Conservation (phyloP, 2,888 invertebrate genomes). For the Thecocarcelia acutangulata region DNA sequence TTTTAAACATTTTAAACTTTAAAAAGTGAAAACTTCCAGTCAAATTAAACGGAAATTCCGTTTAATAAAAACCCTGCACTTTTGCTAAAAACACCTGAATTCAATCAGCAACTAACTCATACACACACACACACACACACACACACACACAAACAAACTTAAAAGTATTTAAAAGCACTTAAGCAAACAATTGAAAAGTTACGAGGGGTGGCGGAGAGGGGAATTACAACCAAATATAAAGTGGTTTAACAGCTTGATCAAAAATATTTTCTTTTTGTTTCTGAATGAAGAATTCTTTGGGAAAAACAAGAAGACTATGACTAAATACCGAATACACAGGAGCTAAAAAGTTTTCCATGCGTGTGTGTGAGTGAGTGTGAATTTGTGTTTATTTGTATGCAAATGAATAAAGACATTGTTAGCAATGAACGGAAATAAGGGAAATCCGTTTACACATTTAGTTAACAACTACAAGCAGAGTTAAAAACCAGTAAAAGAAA, state of each 20-base stretch:
- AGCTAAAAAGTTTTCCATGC: background rate
- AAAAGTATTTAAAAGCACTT: slow-evolving; percentile 27
- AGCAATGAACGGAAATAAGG: slow-evolving; percentile 64
- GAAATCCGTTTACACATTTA: slow-evolving; percentile 68
- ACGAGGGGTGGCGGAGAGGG: background rate
- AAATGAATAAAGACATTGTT: slow-evolving; percentile 66
- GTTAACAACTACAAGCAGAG: slow-evolving; percentile 34
- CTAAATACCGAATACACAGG: background rate
- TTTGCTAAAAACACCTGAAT: slow-evolving; percentile 8
- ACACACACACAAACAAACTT: too few species aligned
- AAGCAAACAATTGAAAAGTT: background rate
- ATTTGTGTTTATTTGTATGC: background rate
- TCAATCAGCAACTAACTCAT: background rate
- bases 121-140: too few species aligned
- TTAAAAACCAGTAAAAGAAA: slow-evolving; percentile 13
- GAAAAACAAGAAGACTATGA: background rate
- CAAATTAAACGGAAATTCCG: slow-evolving; percentile 50
- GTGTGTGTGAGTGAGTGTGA: background rate
- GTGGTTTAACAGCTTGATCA: slow-evolving; percentile 67
- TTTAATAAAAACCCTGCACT: slow-evolving; percentile 49
- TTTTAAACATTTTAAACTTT: background rate
- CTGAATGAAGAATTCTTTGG: slow-evolving; percentile 21
- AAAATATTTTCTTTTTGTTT: slow-evolving; percentile 8
- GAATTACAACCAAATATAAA: slow-evolving; percentile 53
- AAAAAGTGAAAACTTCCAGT: slow-evolving; percentile 2